These are phyloP conservation scores for Pelobates cultripes DNA, from an alignment of 2,797 vertebrate genomes.

Conservation along the genomic window DNA sequence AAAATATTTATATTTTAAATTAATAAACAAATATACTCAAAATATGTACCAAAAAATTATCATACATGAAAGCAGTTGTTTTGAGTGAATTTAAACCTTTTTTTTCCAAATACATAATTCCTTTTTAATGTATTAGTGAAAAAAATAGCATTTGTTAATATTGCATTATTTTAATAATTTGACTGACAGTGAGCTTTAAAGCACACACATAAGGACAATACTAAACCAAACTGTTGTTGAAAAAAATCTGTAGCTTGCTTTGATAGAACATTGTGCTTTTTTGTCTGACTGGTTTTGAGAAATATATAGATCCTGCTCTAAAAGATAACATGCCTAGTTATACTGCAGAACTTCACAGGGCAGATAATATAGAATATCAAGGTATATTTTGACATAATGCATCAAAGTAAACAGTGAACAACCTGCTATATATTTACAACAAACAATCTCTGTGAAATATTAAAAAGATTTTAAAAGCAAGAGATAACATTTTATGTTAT, in stretches of 20 bases:
- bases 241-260: constrained; percentile 10
- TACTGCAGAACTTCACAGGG: constrained; percentile 14
- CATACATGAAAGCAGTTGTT: too few relatives aligned
- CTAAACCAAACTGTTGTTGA: too few relatives aligned
- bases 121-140: too few relatives aligned
- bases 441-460: neutral
- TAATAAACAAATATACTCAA: too few relatives aligned
- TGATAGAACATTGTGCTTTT: constrained; percentile 20
- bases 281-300: constrained; percentile 15
- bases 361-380: constrained; percentile 18
- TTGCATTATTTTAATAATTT: too few relatives aligned
- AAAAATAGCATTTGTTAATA: too few relatives aligned
- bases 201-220: too few relatives aligned
- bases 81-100: too few relatives aligned
- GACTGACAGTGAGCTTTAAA: too few relatives aligned
- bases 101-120: too few relatives aligned
- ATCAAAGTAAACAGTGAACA: constrained; percentile 13
- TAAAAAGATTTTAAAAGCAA: neutral
- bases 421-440: neutral
- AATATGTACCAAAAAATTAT: too few relatives aligned
- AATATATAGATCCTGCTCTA: constrained; percentile 29
- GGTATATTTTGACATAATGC: constrained; percentile 37
- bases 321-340: constrained; percentile 31
- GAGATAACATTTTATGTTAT: constrained; percentile 6
- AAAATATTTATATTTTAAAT: too few relatives aligned